phyloP scores from a whole-genome alignment of 1,140 invertebrate genomes.

The Drosophila leontia region DNA sequence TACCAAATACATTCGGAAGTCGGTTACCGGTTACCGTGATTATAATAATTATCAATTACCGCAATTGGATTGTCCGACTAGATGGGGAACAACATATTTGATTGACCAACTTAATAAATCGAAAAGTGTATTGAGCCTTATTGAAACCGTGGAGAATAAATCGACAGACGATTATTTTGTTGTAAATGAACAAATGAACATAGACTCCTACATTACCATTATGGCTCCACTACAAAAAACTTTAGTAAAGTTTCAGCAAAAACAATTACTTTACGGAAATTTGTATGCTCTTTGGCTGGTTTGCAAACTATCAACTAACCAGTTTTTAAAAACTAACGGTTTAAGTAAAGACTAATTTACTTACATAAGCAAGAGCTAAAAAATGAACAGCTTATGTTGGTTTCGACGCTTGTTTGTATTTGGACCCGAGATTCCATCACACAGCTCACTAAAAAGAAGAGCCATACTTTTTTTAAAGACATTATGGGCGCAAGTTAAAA shows the following conservation, averaged over 20 bases:
- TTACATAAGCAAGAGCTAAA: not conserved
- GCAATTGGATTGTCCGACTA: too few relatives aligned
- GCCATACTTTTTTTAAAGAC: not conserved
- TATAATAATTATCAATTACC: not conserved
- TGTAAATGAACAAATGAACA: not conserved
- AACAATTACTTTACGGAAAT: not conserved
- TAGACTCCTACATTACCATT: not conserved
- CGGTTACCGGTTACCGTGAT: conserved; percentile 18
- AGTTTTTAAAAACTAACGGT: not conserved
- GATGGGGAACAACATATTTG: not conserved
- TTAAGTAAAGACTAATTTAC: not conserved
- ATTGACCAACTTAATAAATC: conserved; percentile 2
- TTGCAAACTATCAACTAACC: not conserved
- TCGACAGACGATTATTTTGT: not conserved
- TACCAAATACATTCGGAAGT: conserved; percentile 24
- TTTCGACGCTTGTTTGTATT: not conserved
- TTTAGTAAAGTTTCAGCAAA: not conserved
- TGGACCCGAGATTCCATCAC: not conserved
- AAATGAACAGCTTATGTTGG: not conserved
- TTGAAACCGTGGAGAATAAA: not conserved
- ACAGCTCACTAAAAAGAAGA: not conserved
- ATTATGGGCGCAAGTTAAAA: not conserved
- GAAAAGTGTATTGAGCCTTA: not conserved
- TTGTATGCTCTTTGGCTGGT: not conserved
- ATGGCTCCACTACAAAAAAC: too few relatives aligned